phyloP scores from a whole-genome alignment of 2,797 vertebrate species.

The Halcyon badia region DNA sequence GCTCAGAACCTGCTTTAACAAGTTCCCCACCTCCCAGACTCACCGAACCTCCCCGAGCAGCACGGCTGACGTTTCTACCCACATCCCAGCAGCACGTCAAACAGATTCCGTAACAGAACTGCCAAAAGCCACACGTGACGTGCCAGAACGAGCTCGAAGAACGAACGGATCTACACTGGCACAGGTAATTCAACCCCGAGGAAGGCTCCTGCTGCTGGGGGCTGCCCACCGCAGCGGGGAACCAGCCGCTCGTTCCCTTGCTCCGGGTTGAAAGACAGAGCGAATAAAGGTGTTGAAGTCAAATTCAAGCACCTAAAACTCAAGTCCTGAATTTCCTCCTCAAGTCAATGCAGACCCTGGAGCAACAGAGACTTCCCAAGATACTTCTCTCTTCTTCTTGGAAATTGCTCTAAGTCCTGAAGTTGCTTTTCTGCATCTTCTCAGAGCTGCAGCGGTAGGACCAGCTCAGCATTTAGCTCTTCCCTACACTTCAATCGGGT shows the following conservation, averaged over 20 bases:
- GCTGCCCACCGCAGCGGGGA: rapidly evolving
- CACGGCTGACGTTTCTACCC: neutral
- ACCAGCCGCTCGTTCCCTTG: neutral
- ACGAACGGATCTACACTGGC: too few species aligned
- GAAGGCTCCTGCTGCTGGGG: neutral
- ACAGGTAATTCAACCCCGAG: neutral
- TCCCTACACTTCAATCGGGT: neutral
- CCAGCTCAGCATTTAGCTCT: neutral
- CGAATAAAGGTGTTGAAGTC: neutral
- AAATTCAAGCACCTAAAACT: neutral
- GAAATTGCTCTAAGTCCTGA: neutral
- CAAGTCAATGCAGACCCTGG: neutral
- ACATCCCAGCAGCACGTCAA: neutral
- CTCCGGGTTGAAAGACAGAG: neutral
- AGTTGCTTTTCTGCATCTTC: neutral
- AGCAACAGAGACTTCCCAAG: neutral
- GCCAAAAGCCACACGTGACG: rapidly evolving
- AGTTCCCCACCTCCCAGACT: neutral
- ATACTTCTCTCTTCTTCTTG: neutral
- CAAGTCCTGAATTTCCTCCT: neutral
- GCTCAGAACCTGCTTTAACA: neutral
- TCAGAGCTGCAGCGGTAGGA: neutral
- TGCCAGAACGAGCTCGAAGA: neutral
- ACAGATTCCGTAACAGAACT: neutral
- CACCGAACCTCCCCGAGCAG: neutral